A percentile compares a stretch with the other conserved stretches of the same genome.
Evolutionary conservation across 2,888 invertebrate genomes (phyloP).

Genomic region (Gastracanthus pulcherrimus): DNA sequence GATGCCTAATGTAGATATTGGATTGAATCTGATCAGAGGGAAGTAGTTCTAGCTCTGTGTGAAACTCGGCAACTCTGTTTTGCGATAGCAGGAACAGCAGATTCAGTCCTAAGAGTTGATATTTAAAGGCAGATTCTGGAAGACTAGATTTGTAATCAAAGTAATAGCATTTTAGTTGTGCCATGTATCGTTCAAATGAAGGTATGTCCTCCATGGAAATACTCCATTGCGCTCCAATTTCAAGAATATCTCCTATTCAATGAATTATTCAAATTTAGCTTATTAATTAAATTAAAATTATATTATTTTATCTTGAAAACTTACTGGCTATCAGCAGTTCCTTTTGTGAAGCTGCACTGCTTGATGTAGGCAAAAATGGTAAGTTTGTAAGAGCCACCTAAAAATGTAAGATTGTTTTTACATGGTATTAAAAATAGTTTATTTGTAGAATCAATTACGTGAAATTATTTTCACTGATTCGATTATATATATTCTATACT

Average conservation of each 20-base stretch:
- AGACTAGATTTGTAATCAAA: conserved; percentile 91
- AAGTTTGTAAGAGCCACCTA: conserved; percentile 91
- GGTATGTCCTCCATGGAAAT: conserved; percentile 95
- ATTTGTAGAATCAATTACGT: too few species aligned
- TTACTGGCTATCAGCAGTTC: conserved; percentile 90
- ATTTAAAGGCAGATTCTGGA: conserved; percentile 95
- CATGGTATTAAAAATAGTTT: conserved; percentile 36
- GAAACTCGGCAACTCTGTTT: conserved; percentile 98
- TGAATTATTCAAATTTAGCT: conserved; percentile 23
- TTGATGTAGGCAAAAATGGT: conserved; percentile 91
- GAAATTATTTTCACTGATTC: too few species aligned
- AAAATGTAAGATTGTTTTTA: conserved; percentile 66
- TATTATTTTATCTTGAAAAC: conserved; percentile 80
- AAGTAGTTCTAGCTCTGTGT: conserved; percentile 96
- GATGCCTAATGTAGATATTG: conserved; percentile 96
- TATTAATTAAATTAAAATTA: background rate
- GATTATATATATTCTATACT: too few species aligned
- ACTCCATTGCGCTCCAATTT: conserved; percentile 98
- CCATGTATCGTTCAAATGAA: conserved; percentile 97
- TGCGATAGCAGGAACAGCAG: conserved; percentile 96
- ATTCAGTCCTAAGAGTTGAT: conserved; percentile 96
- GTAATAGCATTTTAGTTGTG: conserved; percentile 98
- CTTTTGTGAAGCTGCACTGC: conserved; percentile 85
- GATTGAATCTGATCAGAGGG: conserved; percentile 94
- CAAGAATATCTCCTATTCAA: conserved; percentile 88